Conservation (phyloP, 2,888 invertebrate species). For the Corythucha ciliata region DNA sequence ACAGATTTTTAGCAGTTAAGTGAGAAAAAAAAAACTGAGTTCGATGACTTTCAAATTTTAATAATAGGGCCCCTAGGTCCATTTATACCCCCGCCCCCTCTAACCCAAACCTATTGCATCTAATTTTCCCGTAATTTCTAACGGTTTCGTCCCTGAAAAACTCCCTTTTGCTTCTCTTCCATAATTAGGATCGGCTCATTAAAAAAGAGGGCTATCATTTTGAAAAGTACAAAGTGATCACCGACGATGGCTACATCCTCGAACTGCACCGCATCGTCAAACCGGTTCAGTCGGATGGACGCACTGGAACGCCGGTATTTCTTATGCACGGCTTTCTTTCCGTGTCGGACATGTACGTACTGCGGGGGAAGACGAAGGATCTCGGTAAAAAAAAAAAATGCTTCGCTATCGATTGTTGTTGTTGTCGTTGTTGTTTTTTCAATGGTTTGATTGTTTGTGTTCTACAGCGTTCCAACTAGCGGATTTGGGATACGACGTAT, state of each 20-base stretch:
- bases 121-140: no score
- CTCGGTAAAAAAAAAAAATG: constrained; percentile 44
- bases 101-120: no score
- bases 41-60: no score
- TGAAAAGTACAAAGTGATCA: neutral
- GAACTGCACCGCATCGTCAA: neutral
- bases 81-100: no score
- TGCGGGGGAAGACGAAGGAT: constrained; percentile 57
- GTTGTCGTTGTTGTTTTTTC: no score
- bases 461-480: constrained; percentile 56
- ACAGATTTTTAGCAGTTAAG: no score
- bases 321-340: constrained; percentile 54
- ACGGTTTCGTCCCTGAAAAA: no score
- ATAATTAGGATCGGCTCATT: no score
- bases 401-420: neutral
- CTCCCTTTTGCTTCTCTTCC: no score
- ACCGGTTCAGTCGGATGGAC: neutral
- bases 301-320: constrained; percentile 44
- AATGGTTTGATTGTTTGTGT: constrained; percentile 47
- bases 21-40: no score
- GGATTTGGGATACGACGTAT: constrained; percentile 64
- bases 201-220: neutral
- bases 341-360: constrained; percentile 59
- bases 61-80: no score
- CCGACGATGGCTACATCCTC: neutral